Conservation (phyloP, 1,140 invertebrate genomes). For the Procambarus clarkii region DNA sequence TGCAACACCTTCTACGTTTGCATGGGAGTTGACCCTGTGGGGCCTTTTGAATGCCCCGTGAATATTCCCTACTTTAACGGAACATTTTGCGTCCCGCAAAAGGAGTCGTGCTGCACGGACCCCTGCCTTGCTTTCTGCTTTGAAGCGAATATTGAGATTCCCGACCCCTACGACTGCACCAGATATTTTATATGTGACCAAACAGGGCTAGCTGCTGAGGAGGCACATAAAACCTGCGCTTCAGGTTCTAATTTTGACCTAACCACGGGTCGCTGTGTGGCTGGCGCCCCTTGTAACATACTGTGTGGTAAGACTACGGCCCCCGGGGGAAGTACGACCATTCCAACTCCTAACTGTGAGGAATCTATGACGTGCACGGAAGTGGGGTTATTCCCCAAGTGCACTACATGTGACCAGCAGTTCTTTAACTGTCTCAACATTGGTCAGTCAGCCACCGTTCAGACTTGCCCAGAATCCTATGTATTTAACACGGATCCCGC, state of each 20-base stretch:
- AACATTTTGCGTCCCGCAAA: not conserved
- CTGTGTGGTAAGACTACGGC: not conserved
- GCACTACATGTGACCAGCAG: not conserved
- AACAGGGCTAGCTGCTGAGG: not conserved
- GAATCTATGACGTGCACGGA: not conserved
- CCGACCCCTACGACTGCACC: slow-evolving; percentile 8
- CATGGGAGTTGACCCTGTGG: not conserved
- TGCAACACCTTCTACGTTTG: not conserved
- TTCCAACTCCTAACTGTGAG: not conserved
- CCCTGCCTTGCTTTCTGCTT: not conserved
- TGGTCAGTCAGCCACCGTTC: not conserved
- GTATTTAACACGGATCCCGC: slow-evolving; percentile 2
- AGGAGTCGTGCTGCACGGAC: not conserved
- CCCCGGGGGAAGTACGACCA: not conserved
- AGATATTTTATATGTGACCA: not conserved
- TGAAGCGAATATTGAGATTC: not conserved
- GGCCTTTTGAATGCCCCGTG: not conserved
- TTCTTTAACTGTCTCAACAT: not conserved
- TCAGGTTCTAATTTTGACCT: not conserved
- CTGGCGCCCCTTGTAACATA: no score
- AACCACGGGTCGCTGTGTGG: not conserved
- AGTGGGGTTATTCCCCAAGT: not conserved
- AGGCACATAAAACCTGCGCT: not conserved
- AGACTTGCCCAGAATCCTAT: not conserved
- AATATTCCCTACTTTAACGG: not conserved